phyloP scores from a whole-genome alignment of 2,113 vertebrate species.

The Copsychus sechellarum region DNA sequence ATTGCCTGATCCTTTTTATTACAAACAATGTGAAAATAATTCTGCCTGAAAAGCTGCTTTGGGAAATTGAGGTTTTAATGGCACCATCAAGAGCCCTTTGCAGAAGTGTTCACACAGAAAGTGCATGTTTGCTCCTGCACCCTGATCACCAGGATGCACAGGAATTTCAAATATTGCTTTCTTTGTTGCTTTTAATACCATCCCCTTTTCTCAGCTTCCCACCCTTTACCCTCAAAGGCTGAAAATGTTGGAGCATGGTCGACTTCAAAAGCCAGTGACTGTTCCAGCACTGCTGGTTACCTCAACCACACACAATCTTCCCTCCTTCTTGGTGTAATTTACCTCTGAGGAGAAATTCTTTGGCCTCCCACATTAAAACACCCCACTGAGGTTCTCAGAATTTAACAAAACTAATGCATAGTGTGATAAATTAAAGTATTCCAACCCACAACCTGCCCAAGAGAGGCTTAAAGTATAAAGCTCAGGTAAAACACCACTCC shows the following conservation, averaged over 20 bases:
- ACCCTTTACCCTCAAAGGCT: not conserved
- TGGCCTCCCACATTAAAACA: not conserved
- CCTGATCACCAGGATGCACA: not conserved
- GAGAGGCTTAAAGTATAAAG: not conserved
- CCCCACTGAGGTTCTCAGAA: not conserved
- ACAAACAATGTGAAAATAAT: not conserved
- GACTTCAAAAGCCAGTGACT: not conserved
- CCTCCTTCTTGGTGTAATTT: conserved; percentile 7
- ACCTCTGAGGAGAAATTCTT: conserved; percentile 2
- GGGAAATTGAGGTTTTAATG: not conserved
- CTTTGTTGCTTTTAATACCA: not conserved
- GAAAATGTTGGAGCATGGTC: not conserved
- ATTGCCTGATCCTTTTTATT: not conserved
- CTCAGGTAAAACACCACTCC: not conserved
- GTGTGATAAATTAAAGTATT: not conserved
- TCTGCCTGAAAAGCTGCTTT: not conserved
- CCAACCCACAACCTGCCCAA: not conserved
- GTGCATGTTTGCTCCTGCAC: not conserved
- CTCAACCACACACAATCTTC: not conserved
- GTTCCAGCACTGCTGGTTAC: not conserved
- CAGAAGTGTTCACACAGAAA: not conserved
- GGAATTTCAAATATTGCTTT: not conserved
- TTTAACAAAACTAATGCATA: not conserved
- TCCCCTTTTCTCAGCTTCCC: not conserved
- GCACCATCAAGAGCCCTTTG: not conserved